Evolutionary conservation across 1,140 invertebrate species (phyloP).

Genomic region (Hermetia illucens): DNA sequence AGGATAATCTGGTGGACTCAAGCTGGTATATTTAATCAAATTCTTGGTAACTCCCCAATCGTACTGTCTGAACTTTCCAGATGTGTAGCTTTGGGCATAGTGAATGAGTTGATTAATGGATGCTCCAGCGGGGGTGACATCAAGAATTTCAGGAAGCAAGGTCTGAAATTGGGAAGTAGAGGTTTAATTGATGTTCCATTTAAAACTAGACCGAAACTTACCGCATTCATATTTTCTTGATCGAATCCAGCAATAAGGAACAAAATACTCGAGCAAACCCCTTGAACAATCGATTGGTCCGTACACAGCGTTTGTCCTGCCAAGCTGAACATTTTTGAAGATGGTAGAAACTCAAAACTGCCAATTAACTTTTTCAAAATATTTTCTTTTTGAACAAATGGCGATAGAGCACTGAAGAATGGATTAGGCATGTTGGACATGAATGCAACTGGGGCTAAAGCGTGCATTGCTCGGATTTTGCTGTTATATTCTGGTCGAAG

Average conservation of each 20-base stretch:
- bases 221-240: conserved; percentile 32
- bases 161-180: conserved; percentile 17
- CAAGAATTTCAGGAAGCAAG: conserved; percentile 47
- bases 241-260: conserved; percentile 37
- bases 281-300: conserved; percentile 18
- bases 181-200: too few species aligned
- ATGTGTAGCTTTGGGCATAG: conserved; percentile 39
- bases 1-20: conserved; percentile 40
- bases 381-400: conserved; percentile 30
- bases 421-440: conserved; percentile 46
- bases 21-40: conserved; percentile 20
- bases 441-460: conserved; percentile 44
- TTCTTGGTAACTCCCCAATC: conserved; percentile 27
- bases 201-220: too few species aligned
- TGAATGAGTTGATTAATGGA: conserved; percentile 55
- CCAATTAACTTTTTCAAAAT: conserved; percentile 23
- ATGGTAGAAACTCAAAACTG: conserved; percentile 34
- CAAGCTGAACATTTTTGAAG: conserved; percentile 16
- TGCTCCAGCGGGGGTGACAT: conserved; percentile 56
- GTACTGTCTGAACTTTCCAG: conserved; percentile 23
- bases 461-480: conserved; percentile 40
- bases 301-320: conserved; percentile 20
- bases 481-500: conserved; percentile 41
- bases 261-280: conserved; percentile 33
- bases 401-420: conserved; percentile 38